Evolutionary conservation across 2,888 invertebrate genomes (phyloP), one percentile per base, ranked within the genome.

Genomic region (Chromoteleia sp.): DNA sequence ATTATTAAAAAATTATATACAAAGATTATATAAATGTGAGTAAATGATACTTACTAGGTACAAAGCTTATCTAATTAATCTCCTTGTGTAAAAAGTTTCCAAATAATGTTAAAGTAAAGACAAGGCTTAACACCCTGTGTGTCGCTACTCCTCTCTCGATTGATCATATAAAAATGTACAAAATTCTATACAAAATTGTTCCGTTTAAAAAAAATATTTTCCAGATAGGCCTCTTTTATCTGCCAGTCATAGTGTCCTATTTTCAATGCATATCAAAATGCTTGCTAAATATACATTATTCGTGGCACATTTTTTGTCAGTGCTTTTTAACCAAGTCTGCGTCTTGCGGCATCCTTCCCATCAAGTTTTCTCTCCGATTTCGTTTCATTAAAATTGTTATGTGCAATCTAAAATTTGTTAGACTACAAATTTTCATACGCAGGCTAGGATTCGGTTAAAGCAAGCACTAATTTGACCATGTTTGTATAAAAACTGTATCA

Each of bases 181-280:
- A 81, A 81, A 77, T 68, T 61, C 15, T 73, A 68, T 81, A 77
- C 67, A 81, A 81, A 73, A 19, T 73, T 52, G 30, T 71, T 58
- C 30, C 54, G 61, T 67, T 45, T 48, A 50, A 76, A 76, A 76
- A 76, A 50, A 81, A 81, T 67, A 67, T 54, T 8, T 52, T 48
- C 29, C 12, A n/a, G 25, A 61, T 68, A 73, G 73, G 61, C 79
- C 79, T 73, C 61, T 48, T 73, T 65, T 45, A 73, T 73, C 39
- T 78, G n/a, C 52, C 8, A n/a, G 15, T 56, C 65, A 65, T 71
- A 43, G 6, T 65, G 65, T 45, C 15, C 5, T 56, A 41, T 50
- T 48, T 48, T 68, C 25, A 68, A 6, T 10, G 17, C 48, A 41
- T 65, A 41, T 48, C 43, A 52, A 61, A 61, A 45, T 33, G 19